Percentiles rank a stretch among this genome's conserved stretches.
These are phyloP conservation scores for Meliscaeva auricollis DNA, from an alignment of 2,888 invertebrate genomes.

Conservation along the genomic window DNA sequence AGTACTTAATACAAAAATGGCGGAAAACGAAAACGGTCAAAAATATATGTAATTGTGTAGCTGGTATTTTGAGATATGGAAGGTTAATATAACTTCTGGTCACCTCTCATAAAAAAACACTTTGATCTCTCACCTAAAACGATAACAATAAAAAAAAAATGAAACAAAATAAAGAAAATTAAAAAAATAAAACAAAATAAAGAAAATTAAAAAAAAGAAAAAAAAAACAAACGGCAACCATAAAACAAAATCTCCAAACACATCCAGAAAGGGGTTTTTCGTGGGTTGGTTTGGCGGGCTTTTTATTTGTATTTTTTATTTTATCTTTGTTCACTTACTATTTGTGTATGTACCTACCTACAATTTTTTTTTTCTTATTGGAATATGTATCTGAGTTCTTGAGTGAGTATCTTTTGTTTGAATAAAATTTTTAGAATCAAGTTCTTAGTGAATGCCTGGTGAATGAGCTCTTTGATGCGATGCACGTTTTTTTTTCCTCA, in stretches of 20 bases:
- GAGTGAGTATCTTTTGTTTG: constrained; percentile 71
- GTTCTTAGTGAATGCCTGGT: constrained; percentile 34
- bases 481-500: constrained; percentile 49
- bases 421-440: constrained; percentile 47
- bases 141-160: too few species aligned
- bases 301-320: constrained; percentile 54
- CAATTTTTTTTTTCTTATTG: constrained; percentile 5
- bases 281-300: constrained; percentile 69
- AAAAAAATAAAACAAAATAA: too few species aligned
- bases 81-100: too few species aligned
- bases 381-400: constrained; percentile 43
- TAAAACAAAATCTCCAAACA: background rate
- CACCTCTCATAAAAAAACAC: too few species aligned
- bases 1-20: too few species aligned
- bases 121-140: too few species aligned
- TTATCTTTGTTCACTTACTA: constrained; percentile 55
- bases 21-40: too few species aligned
- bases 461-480: constrained; percentile 42
- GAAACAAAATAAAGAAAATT: too few species aligned
- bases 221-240: constrained; percentile 3
- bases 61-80: too few species aligned
- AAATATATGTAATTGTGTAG: too few species aligned
- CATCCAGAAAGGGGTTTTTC: constrained; percentile 46
- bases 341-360: background rate
- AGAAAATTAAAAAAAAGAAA: too few species aligned